Evolutionary conservation across 2,888 invertebrate genomes (phyloP), one percentile per base, ranked within the genome.

Genomic region (Marasmarcha lunaedactyla): DNA sequence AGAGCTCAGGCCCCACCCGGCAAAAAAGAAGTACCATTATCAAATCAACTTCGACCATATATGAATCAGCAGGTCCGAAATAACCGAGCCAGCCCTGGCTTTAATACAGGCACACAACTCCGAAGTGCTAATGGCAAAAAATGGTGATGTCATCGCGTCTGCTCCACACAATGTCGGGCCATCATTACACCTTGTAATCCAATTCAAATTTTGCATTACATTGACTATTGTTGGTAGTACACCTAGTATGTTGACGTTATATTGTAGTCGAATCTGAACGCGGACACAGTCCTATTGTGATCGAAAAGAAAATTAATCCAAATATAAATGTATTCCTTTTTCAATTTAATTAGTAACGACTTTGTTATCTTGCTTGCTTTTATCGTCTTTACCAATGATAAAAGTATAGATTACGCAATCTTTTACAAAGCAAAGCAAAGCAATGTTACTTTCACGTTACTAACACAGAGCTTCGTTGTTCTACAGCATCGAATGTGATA

Each of bases 71-170:
- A 14, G 1, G 25, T 39, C 37, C 9, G 34, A 6, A 14, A 33
- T 37, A 37, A 4, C 7, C 30, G 9, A 7, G n/a, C 11, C 30
- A 30, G 30, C 7, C 3, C 20, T 5, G 20, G 7, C n/a, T n/a
- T n/a, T n/a, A n/a, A n/a, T n/a, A n/a, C n/a, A 9, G 6, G n/a
- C 11, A 30, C 30, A 30, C 6, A 4, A n/a, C n/a, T 11, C 11
- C 30, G 3, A 30, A 30, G 30, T 11, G 30, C 30, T 65, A 65
- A 63, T 66, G 57, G 55, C 59, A 68, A 67, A 65, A 69, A 63
- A 59, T 54, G 55, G 45, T 69, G 66, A 71, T 60, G 56, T 70
- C 70, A 71, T 62, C 57, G 43, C 39, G 46, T 48, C 34, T 55
- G 51, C 49, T 49, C 49, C 46, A 49, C 46, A 42, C 46, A 52